These are phyloP conservation scores for Scytalopus superciliaris DNA, from an alignment of 2,113 vertebrate species.

Conservation along the genomic window DNA sequence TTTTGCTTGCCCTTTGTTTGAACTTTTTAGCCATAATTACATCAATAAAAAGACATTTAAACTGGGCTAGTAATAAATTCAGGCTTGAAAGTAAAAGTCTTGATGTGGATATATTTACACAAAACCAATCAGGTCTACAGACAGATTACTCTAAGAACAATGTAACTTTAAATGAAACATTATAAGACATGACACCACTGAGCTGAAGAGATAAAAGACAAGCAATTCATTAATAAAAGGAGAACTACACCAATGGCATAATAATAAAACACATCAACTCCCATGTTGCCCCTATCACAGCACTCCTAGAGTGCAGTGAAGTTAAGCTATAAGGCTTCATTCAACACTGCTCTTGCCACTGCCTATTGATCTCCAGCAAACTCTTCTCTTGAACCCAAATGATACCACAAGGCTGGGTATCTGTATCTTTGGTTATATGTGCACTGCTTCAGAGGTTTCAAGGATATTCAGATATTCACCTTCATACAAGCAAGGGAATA, in stretches of 20 bases:
- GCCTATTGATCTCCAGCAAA: not conserved
- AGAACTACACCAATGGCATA: not conserved
- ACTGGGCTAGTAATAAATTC: slow-evolving; percentile 11
- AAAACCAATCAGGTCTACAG: not conserved
- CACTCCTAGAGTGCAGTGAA: not conserved
- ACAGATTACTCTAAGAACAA: not conserved
- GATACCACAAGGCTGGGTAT: not conserved
- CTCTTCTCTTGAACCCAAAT: not conserved
- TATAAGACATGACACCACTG: not conserved
- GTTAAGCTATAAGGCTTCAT: not conserved
- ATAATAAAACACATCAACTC: not conserved
- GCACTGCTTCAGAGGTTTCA: not conserved
- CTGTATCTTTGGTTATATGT: not conserved
- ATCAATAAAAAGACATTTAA: slow-evolving; percentile 25
- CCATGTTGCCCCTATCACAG: not conserved
- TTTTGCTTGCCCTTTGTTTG: slow-evolving; percentile 43
- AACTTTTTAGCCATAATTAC: slow-evolving; percentile 26
- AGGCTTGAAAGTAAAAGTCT: not conserved
- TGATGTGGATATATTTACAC: not conserved
- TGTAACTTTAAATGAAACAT: not conserved
- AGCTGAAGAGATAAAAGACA: not conserved
- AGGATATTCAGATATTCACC: not conserved
- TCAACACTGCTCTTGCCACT: not conserved
- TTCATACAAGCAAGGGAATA: not conserved
- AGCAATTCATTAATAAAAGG: not conserved